Percentiles rank a stretch among this genome's conserved stretches.
These are phyloP conservation scores for Calosoma granatense DNA, from an alignment of 1,140 invertebrate species.

Conservation along the genomic window DNA sequence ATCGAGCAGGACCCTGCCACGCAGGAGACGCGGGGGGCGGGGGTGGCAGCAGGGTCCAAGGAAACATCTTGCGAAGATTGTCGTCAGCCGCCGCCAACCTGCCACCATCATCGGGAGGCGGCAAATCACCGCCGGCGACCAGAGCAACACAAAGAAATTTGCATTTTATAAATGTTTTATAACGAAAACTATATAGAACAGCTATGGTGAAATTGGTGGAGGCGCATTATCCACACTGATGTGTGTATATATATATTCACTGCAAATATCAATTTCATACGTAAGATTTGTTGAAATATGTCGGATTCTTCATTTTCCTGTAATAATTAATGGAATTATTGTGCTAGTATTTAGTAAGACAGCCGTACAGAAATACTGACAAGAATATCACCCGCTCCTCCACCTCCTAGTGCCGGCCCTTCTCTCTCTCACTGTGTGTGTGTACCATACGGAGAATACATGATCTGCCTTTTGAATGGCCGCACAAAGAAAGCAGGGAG, in stretches of 20 bases:
- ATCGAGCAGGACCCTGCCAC: conserved; percentile 21
- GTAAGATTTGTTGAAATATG: too few relatives aligned
- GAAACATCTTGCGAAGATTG: conserved; percentile 23
- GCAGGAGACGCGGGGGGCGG: conserved; percentile 11
- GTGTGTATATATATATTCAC: too few relatives aligned
- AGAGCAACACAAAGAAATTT: background rate
- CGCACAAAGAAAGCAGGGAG: conserved; percentile 29
- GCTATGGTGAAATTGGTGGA: conserved; percentile 15
- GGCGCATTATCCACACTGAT: background rate
- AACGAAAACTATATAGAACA: background rate
- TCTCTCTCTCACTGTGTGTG: too few relatives aligned
- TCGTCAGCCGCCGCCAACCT: conserved; percentile 12
- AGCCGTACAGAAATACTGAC: too few relatives aligned
- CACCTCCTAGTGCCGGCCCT: too few relatives aligned
- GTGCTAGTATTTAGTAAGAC: too few relatives aligned
- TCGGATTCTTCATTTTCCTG: too few relatives aligned
- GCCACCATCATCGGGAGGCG: conserved; percentile 14
- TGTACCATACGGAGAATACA: conserved; percentile 26
- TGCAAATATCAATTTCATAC: too few relatives aligned
- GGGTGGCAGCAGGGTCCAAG: conserved; percentile 14
- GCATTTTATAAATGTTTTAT: conserved; percentile 1
- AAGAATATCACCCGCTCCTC: too few relatives aligned
- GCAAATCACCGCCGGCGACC: conserved; percentile 12
- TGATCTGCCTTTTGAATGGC: conserved; percentile 27
- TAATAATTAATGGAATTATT: too few relatives aligned